Base-by-base conservation (phyloP, 1,140 invertebrate species). In the Zaprionus inermis region DNA sequence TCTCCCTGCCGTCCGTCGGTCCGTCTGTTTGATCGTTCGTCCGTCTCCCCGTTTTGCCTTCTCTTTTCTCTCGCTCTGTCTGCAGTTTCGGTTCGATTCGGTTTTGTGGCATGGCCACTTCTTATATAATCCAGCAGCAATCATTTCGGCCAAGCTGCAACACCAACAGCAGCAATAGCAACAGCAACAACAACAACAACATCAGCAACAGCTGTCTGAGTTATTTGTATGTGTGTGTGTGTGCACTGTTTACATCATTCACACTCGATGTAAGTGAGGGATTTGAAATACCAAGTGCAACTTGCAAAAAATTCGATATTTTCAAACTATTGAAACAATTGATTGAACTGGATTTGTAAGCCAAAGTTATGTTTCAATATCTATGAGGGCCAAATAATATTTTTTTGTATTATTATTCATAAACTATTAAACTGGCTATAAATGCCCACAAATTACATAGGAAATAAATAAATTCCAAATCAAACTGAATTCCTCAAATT, bases 21-120 rank as follows among this genome's bases (percentile, higher is more conserved):
- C 7, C 11, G 18, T 49, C 38, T 44, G n/a, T 14, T 16, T 22
- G 44, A 10, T n/a, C 16, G 44, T 44, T 44, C 38, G 18, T 11
- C 44, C 44, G n/a, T 20, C 44, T 49, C 18, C 20, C 18, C 44
- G 44, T 49, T 55, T 64, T 58, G 56, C 68, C 68, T 10, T 32
- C 30, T 6, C 32, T 61, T 57, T 64, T 72, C 72, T 82, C 52
- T 49, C 55, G 67, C 65, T 82, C 65, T 78, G 66, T 71, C 71
- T 74, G 57, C 57, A 57, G 51, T 70, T 56, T 78, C 78, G 72
- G 56, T 67, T 49, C 44, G 44, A 18, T 49, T 20, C 44, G 44
- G 44, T 68, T 82, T 88, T 88, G 83, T 88, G 83, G 83, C 83
- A 88, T 83, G 84, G 84, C 83, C 83, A 88, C 83, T 88, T 88